A percentile compares a stretch with the other conserved stretches of the same genome.
phyloP scores from a whole-genome alignment of 2,888 invertebrate species.

The Diaprepes abbreviatus region DNA sequence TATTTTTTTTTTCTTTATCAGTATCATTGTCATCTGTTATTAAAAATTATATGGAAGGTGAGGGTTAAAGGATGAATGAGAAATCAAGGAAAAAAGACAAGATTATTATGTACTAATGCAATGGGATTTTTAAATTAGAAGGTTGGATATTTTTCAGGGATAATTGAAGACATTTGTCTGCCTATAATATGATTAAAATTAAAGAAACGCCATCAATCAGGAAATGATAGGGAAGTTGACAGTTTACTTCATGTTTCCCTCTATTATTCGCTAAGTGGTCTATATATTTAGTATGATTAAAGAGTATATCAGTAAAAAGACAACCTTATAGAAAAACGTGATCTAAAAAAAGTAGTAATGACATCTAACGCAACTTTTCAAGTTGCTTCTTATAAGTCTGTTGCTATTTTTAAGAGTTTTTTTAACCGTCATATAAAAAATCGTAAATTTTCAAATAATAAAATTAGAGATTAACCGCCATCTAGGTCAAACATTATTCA shows the following conservation, averaged over 20 bases:
- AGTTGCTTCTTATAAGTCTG: too few relatives aligned
- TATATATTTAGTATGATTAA: not conserved
- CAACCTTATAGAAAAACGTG: too few relatives aligned
- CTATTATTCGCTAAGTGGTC: not conserved
- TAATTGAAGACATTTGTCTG: constrained; percentile 9
- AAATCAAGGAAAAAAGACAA: constrained; percentile 31
- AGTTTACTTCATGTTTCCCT: not conserved
- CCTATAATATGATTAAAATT: constrained; percentile 40
- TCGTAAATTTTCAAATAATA: too few relatives aligned
- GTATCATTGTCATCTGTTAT: too few relatives aligned
- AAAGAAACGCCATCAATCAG: constrained; percentile 27
- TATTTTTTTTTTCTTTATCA: too few relatives aligned
- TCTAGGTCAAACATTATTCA: too few relatives aligned
- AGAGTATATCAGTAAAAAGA: not conserved
- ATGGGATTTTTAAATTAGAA: constrained; percentile 41
- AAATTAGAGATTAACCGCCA: too few relatives aligned
- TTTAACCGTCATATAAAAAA: too few relatives aligned
- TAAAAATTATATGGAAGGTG: too few relatives aligned
- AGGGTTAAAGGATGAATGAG: constrained; percentile 30
- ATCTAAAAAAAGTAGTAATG: too few relatives aligned
- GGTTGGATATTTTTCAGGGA: constrained; percentile 14
- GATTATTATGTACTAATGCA: not conserved
- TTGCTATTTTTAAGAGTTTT: too few relatives aligned
- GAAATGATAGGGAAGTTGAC: constrained; percentile 6
- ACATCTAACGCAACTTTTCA: too few relatives aligned